Evolutionary conservation across 2,888 invertebrate genomes (phyloP).

Genomic region (Agrenia bidenticulata): DNA sequence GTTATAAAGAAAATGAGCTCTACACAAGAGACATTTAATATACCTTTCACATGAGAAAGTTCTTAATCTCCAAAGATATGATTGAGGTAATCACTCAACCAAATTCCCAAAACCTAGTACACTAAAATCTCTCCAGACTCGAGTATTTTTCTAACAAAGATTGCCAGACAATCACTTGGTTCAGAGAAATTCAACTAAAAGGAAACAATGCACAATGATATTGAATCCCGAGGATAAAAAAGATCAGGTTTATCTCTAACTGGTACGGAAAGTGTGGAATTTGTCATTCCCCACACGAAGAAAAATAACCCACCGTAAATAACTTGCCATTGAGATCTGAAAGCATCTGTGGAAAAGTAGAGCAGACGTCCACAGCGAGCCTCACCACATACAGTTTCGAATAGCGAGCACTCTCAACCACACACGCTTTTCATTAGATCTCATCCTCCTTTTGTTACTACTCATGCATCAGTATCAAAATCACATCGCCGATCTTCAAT

Average conservation of each 20-base stretch:
- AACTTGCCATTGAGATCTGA: not conserved
- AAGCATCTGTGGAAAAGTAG: not conserved
- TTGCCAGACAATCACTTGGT: too few relatives aligned
- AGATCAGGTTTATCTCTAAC: not conserved
- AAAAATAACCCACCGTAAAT: conserved; percentile 10
- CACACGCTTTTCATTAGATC: not conserved
- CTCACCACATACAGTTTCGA: too few relatives aligned
- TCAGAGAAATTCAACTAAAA: not conserved
- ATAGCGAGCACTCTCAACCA: too few relatives aligned
- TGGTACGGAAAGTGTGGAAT: not conserved
- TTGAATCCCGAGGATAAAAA: conserved; percentile 2
- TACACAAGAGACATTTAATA: too few relatives aligned
- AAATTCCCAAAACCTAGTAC: too few relatives aligned
- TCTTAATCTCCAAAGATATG: too few relatives aligned
- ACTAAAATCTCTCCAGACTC: too few relatives aligned
- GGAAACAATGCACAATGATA: not conserved
- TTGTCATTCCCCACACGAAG: not conserved
- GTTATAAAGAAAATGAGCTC: too few relatives aligned
- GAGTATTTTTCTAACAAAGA: too few relatives aligned
- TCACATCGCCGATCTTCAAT: too few relatives aligned
- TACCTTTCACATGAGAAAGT: too few relatives aligned
- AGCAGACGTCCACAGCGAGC: not conserved
- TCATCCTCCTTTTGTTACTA: not conserved
- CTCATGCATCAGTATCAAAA: not conserved
- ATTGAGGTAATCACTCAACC: too few relatives aligned